A percentile compares a stretch with the other conserved stretches of the same genome.
phyloP scores from a whole-genome alignment of 2,797 vertebrate genomes.

The Hylomyscus alleni region DNA sequence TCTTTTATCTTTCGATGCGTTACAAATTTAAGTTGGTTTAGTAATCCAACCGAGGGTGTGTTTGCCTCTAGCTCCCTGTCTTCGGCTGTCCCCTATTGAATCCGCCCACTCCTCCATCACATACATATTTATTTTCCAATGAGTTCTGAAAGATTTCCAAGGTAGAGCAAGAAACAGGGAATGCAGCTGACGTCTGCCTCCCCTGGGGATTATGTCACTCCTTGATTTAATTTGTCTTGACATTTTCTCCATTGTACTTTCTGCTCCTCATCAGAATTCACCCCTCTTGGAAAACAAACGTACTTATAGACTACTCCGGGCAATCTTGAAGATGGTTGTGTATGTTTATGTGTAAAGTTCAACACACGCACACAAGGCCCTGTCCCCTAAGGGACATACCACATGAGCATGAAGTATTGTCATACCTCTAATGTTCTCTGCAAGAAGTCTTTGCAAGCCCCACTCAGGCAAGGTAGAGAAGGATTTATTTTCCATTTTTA shows the following conservation, averaged over 20 bases:
- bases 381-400: not conserved
- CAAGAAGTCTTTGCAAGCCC: not conserved
- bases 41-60: conserved; percentile 72
- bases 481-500: conserved; percentile 69
- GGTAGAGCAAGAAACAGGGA: conserved; percentile 86
- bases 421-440: not conserved
- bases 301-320: conserved; percentile 66
- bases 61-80: conserved; percentile 75
- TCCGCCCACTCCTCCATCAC: conserved; percentile 84
- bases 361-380: not conserved
- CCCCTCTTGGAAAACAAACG: conserved; percentile 78
- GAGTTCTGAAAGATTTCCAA: conserved; percentile 88
- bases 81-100: conserved; percentile 78
- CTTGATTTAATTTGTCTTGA: conserved; percentile 87
- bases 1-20: conserved; percentile 43
- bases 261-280: conserved; percentile 84
- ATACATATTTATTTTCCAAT: conserved; percentile 88
- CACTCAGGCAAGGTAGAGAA: not conserved
- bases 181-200: conserved; percentile 87
- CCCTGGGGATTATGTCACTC: conserved; percentile 88
- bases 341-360: conserved; percentile 56
- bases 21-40: conserved; percentile 75
- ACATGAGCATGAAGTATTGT: not conserved
- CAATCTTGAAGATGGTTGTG: conserved; percentile 66
- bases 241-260: conserved; percentile 85